Percentiles rank a stretch among this genome's conserved stretches.
Conservation (phyloP, 1,140 invertebrate genomes). For the Macrocentrus cingulum region DNA sequence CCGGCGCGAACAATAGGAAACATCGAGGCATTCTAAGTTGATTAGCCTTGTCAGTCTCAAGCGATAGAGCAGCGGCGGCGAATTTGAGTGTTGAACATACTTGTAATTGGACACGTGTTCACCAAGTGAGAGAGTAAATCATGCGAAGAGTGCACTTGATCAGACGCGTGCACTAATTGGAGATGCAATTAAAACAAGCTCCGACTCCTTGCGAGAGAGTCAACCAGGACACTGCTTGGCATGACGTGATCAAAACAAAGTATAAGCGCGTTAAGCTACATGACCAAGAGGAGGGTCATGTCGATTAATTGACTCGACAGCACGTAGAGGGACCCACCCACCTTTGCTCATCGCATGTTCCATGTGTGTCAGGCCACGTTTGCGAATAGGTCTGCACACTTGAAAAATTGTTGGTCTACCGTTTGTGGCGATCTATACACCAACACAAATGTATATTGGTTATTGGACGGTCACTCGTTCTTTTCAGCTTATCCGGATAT, state of each 20-base stretch:
- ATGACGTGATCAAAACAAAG: slow-evolving; percentile 39
- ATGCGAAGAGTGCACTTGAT: slow-evolving; percentile 44
- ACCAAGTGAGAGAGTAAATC: slow-evolving; percentile 27
- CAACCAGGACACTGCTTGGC: slow-evolving; percentile 3
- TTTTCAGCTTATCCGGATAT: not conserved
- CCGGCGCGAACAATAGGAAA: too few relatives aligned
- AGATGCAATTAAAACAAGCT: slow-evolving; percentile 52
- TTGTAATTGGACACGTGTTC: slow-evolving; percentile 56
- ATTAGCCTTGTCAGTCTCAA: too few relatives aligned
- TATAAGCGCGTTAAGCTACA: slow-evolving; percentile 2
- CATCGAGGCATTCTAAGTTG: too few relatives aligned
- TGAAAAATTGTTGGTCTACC: not conserved
- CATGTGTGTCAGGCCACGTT: not conserved
- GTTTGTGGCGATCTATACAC: slow-evolving; percentile 1
- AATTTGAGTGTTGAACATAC: too few relatives aligned
- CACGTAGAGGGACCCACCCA: not conserved
- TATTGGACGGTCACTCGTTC: not conserved
- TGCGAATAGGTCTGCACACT: not conserved
- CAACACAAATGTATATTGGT: not conserved
- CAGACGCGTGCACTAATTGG: slow-evolving; percentile 53
- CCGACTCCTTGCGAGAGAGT: slow-evolving; percentile 28
- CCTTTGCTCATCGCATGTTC: not conserved
- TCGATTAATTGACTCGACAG: slow-evolving; percentile 36
- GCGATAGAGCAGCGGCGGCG: too few relatives aligned
- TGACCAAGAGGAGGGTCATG: slow-evolving; percentile 24